Conservation (phyloP, 2,888 invertebrate species). For the Xestia ashworthii region DNA sequence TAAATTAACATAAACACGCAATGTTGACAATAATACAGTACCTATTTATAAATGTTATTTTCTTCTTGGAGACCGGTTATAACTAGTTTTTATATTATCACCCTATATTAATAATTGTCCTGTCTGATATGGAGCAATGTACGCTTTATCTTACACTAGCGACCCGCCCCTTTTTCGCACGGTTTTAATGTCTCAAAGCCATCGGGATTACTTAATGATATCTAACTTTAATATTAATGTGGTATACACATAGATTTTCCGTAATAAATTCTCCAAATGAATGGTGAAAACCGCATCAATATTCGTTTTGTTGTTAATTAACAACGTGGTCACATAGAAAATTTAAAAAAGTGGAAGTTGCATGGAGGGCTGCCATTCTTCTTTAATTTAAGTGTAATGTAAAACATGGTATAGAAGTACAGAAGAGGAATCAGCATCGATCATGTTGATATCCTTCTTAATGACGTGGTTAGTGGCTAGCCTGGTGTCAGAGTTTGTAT, state of each 20-base stretch:
- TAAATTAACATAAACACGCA: conserved; percentile 49
- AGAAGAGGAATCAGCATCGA: background rate
- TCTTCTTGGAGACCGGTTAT: conserved; percentile 40
- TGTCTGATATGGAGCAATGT: conserved; percentile 12
- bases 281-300: background rate
- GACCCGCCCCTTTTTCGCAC: conserved; percentile 8
- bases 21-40: conserved; percentile 53
- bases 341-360: background rate
- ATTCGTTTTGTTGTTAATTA: background rate
- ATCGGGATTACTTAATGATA: background rate
- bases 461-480: too few relatives aligned
- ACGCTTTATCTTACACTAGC: background rate
- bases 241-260: background rate
- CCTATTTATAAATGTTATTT: conserved; percentile 43
- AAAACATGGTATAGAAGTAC: background rate
- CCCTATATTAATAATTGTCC: conserved; percentile 4
- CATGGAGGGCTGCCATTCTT: background rate
- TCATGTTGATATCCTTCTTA: too few relatives aligned
- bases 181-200: background rate
- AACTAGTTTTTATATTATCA: conserved; percentile 29
- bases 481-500: too few relatives aligned
- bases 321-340: background rate
- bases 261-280: background rate
- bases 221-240: background rate
- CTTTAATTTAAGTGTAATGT: background rate